Evolutionary conservation across 2,888 invertebrate genomes (phyloP), one percentile per base, ranked within the genome.

Genomic region (Euzophera pinguis): DNA sequence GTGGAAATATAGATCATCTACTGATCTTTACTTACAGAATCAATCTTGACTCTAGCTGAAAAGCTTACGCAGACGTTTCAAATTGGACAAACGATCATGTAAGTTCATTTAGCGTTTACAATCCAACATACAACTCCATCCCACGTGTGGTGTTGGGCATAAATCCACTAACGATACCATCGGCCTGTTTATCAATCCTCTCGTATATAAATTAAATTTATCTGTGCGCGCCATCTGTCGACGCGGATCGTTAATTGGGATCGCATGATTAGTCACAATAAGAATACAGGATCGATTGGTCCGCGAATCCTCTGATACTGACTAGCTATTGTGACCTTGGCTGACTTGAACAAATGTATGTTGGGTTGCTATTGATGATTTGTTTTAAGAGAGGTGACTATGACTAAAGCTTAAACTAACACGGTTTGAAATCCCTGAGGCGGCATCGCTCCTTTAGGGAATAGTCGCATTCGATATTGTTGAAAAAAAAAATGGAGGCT

Each of bases 81-180:
- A 22, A 22, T 22, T 3, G 2, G 5, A 22, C 22, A 22, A 22
- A n/a, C n/a, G n/a, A 22, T 22, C 7, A 13, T 5, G 1, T 38
- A 5, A n/a, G n/a, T 12, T 1, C 7, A 5, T 38, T 38, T 6
- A 39, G 14, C 13, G 9, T 14, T 16, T 3, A 39, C 39, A 16
- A 39, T 1, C 13, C 8, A 29, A 14, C 29, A 9, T 32, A 32
- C 59, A 58, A 59, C 64, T 63, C 51, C 67, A 63, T 67, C 66
- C 67, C 66, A 69, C 65, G 59, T 63, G 53, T 53, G 54, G 53
- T 58, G 51, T 55, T 27, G 58, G 58, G 60, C 68, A 76, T 74
- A 75, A 75, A 75, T 73, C 71, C 69, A 60, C 65, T 64, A 62
- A 22, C 60, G 75, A 78, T 76, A 69, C 55, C 52, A 74, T 74